Evolutionary conservation across 1,140 invertebrate genomes (phyloP), one percentile per base, ranked within the genome.

Genomic region (Ips typographus): DNA sequence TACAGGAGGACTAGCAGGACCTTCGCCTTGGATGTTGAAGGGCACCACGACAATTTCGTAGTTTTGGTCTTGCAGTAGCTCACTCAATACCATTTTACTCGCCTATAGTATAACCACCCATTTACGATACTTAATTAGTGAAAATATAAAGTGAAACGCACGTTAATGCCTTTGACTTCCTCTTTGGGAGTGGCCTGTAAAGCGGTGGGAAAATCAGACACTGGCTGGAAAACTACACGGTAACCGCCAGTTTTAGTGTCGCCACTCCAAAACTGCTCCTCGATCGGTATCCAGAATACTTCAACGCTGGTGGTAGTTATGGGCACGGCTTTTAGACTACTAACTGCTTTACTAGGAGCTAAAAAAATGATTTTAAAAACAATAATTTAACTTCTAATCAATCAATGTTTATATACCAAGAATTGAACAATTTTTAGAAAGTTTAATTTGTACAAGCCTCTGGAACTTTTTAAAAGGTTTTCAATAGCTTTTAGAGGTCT

Each of bases 271-370:
- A 88, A 86, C 55, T 85, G 82, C 62, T 91, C 87, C 63, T 90
- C 86, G 37, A 96, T 84, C 2, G 90, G 83, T 68, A 86, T 83
- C 94, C 94, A 95, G 67, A 90, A 88, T 53, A 95, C 93, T 76
- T 91, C 86, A n/a, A 95, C 90, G 81, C 92, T 94, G 36, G 90
- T 93, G 6, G 94, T 94, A 2, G 96, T 98, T 61, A 97, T 94
- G 1, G 96, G 94, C 38, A 94, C 90, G 1, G 96, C 94, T 83
- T 90, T 90, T 1, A 98, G 83, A 56, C 90, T 88, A 37, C 85
- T 85, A 3, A 98, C 94, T 5, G 89, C 88, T 71, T 88, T 87
- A 49, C 92, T 92, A 1, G 97, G 96, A n/a, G 94, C 94, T 89
- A 73, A 39, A 82, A 75, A 72, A 47, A 47, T 1, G 1, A 47